These are phyloP conservation scores for Turnix velox DNA, from an alignment of 2,113 vertebrate genomes.

Conservation along the genomic window DNA sequence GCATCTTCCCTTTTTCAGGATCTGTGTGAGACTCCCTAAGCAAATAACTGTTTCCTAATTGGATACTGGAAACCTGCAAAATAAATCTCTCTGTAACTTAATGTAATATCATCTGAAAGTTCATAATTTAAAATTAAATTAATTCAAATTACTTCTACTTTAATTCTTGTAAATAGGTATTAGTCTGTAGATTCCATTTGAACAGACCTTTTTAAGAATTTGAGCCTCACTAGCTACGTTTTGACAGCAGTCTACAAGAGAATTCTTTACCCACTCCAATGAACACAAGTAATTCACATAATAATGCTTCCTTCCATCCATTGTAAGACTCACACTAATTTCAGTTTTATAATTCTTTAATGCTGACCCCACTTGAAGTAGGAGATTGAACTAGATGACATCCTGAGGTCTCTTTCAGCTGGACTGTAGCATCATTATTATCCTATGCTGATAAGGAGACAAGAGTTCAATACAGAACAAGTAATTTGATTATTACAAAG, in stretches of 20 bases:
- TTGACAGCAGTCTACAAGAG: neutral
- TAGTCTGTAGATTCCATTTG: neutral
- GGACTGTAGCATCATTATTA: neutral
- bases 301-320: neutral
- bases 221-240: rapidly evolving
- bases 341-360: neutral
- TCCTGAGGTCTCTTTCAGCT: neutral
- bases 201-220: neutral
- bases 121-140: neutral
- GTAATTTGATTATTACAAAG: neutral
- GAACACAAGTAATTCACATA: neutral
- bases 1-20: neutral
- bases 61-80: neutral
- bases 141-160: neutral
- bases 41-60: neutral
- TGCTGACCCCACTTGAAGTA: neutral
- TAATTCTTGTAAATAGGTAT: neutral
- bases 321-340: neutral
- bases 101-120: neutral
- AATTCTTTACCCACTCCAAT: neutral
- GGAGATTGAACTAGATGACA: neutral
- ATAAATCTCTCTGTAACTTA: neutral
- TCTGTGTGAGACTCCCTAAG: neutral
- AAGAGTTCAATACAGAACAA: neutral
- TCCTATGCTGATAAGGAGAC: neutral